phyloP scores from a whole-genome alignment of 2,113 vertebrate species.

The Trogon surrucura region DNA sequence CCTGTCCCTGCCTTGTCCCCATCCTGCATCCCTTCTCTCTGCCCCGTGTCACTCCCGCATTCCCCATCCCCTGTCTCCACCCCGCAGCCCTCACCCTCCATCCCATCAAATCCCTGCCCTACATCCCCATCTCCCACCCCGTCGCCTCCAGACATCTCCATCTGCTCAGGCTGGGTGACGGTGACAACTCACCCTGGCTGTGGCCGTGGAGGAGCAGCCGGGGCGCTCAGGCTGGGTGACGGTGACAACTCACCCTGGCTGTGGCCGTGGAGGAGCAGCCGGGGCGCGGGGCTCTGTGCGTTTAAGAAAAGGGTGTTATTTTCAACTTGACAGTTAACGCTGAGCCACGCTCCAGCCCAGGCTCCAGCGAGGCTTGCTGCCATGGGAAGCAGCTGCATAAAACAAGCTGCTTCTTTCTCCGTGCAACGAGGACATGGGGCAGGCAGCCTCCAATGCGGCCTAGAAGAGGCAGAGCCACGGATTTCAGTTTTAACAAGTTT shows the following conservation, averaged over 20 bases:
- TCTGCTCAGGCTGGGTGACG: background rate
- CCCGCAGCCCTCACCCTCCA: background rate
- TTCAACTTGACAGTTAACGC: background rate
- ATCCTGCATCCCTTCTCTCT: background rate
- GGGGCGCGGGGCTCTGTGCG: background rate
- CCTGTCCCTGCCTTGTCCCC: background rate
- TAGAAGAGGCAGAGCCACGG: background rate
- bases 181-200: background rate
- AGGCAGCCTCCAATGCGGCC: background rate
- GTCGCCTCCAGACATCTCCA: too few species aligned
- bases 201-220: background rate
- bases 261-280: background rate
- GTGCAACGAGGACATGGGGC: accelerated
- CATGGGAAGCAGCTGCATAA: background rate
- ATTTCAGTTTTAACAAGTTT: background rate
- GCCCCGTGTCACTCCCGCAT: background rate
- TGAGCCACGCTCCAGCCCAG: background rate
- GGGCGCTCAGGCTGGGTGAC: background rate
- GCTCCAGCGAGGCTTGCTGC: background rate
- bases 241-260: background rate
- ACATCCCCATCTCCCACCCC: background rate
- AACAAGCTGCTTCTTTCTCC: background rate
- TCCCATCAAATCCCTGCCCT: background rate
- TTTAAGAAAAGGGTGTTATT: background rate
- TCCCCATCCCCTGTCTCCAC: background rate